A percentile compares a stretch with the other conserved stretches of the same genome.
These are phyloP conservation scores for Polymixis flavicincta DNA, from an alignment of 2,888 invertebrate genomes.

Conservation along the genomic window DNA sequence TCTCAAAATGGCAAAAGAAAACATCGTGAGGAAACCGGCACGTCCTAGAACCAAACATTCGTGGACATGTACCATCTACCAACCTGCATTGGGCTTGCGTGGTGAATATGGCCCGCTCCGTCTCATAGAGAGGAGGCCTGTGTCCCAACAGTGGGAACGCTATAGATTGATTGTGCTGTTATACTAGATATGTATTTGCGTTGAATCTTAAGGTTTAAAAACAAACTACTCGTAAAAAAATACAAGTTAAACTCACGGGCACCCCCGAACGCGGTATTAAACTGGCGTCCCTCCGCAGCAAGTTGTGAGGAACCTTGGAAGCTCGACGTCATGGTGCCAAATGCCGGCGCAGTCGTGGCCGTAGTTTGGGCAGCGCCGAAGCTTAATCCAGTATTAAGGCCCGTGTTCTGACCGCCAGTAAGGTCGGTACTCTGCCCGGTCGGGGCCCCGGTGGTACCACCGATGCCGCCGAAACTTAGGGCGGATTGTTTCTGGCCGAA, in stretches of 20 bases:
- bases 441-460: conserved; percentile 3
- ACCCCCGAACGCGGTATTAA: conserved; percentile 32
- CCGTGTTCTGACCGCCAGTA: conserved; percentile 12
- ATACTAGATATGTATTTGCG: not conserved
- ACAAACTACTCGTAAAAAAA: not conserved
- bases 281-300: not conserved
- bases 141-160: too few relatives aligned
- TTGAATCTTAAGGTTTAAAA: not conserved
- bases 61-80: too few relatives aligned
- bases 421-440: not conserved
- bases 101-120: too few relatives aligned
- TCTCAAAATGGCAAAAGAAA: too few relatives aligned
- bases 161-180: too few relatives aligned
- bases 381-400: conserved; percentile 24
- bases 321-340: conserved; percentile 37
- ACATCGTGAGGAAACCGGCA: too few relatives aligned
- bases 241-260: conserved; percentile 20
- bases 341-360: conserved; percentile 45
- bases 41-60: too few relatives aligned
- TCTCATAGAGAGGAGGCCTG: too few relatives aligned
- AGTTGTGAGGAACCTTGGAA: conserved; percentile 36
- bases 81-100: too few relatives aligned
- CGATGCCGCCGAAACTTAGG: conserved; percentile 51
- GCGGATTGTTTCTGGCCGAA: conserved; percentile 44
- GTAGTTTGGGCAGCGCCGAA: conserved; percentile 43